phyloP scores from a whole-genome alignment of 2,797 vertebrate genomes.

The Myotis myotis region DNA sequence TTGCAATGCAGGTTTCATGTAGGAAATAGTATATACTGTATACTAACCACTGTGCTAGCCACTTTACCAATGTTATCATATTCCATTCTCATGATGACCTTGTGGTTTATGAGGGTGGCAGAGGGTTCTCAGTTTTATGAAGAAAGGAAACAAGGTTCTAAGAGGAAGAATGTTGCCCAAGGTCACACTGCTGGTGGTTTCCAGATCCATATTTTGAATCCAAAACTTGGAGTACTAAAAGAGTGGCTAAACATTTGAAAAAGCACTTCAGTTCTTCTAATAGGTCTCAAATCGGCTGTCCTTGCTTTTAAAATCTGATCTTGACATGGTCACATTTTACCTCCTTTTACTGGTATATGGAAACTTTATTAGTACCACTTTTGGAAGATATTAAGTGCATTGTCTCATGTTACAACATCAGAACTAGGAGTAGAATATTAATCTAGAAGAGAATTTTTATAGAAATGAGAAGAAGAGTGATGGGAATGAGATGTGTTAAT shows the following conservation, averaged over 20 bases:
- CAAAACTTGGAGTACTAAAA: background rate
- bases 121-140: background rate
- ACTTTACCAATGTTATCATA: background rate
- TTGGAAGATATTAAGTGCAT: background rate
- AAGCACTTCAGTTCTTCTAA: background rate
- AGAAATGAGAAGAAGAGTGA: background rate
- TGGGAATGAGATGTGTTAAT: background rate
- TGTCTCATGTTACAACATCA: background rate
- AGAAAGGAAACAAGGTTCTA: background rate
- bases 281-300: background rate
- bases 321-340: background rate
- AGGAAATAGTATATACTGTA: background rate
- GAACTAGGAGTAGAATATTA: background rate
- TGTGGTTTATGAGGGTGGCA: background rate
- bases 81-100: background rate
- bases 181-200: background rate
- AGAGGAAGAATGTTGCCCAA: background rate
- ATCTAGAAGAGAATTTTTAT: background rate
- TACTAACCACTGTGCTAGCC: background rate
- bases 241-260: background rate
- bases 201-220: background rate
- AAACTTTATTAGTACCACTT: background rate
- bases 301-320: background rate
- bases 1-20: background rate
- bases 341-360: background rate